Percentiles rank a stretch among this genome's conserved stretches.
Conservation (phyloP, 2,888 invertebrate species). For the Clitarchus hookeri region DNA sequence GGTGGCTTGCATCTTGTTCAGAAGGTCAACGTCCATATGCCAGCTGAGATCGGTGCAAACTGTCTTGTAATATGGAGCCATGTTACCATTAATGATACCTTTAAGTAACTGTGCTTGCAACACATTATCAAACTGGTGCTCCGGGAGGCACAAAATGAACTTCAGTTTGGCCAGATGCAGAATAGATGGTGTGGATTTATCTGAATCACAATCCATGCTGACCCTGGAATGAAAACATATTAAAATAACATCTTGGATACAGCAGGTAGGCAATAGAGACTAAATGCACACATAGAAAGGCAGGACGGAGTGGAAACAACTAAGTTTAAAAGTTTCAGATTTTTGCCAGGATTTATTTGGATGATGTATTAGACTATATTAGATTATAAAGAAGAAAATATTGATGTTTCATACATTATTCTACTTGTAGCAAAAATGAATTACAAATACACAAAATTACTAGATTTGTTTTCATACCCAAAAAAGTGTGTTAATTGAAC, state of each 20-base stretch:
- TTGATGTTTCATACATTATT: no score
- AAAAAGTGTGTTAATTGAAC: no score
- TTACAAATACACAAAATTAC: no score
- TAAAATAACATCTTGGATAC: neutral
- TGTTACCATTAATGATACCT: slow-evolving; percentile 30
- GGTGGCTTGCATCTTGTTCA: slow-evolving; percentile 25
- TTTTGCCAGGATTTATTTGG: no score
- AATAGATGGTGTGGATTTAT: slow-evolving; percentile 26
- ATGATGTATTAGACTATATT: no score
- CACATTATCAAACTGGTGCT: slow-evolving; percentile 24
- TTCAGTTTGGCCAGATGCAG: slow-evolving; percentile 29
- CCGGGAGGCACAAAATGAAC: slow-evolving; percentile 26
- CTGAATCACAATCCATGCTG: neutral
- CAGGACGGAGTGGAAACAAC: no score
- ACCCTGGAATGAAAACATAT: neutral
- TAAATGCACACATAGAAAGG: no score
- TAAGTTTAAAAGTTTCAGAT: no score
- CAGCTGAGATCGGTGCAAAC: slow-evolving; percentile 34
- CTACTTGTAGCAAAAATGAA: no score
- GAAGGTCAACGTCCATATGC: slow-evolving; percentile 22
- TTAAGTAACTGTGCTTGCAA: slow-evolving; percentile 27
- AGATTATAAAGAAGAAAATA: no score
- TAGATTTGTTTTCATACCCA: no score
- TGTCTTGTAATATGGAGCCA: slow-evolving; percentile 34
- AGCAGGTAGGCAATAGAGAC: no score